Evolutionary conservation across 2,888 invertebrate species (phyloP).

Genomic region (Agriotes lineatus): DNA sequence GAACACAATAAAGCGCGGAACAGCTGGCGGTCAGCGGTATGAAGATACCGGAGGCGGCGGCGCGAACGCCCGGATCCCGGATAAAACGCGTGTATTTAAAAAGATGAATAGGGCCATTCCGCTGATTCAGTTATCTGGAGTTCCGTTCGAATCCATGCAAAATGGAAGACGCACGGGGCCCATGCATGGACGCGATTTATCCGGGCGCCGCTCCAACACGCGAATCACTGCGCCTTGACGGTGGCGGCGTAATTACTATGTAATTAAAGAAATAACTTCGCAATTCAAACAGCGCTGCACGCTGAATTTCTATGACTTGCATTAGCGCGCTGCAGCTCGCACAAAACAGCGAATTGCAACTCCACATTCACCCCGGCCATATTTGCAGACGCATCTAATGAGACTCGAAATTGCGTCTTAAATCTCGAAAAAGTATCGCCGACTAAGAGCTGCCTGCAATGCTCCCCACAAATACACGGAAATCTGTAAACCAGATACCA

Average conservation of each 20-base stretch:
- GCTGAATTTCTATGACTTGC: slow-evolving; percentile 22
- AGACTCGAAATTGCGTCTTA: neutral
- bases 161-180: slow-evolving; percentile 34
- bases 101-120: slow-evolving; percentile 76
- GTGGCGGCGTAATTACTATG: slow-evolving; percentile 30
- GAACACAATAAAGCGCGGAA: slow-evolving; percentile 61
- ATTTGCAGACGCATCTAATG: neutral
- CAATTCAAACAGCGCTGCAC: slow-evolving; percentile 19
- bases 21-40: slow-evolving; percentile 51
- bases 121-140: slow-evolving; percentile 76
- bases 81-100: slow-evolving; percentile 66
- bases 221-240: slow-evolving; percentile 30
- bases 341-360: neutral
- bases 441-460: too few relatives aligned
- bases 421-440: too few relatives aligned
- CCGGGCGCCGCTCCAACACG: slow-evolving; percentile 31
- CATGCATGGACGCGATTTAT: slow-evolving; percentile 33
- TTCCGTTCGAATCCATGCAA: slow-evolving; percentile 51
- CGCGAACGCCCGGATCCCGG: slow-evolving; percentile 40
- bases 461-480: too few relatives aligned
- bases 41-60: slow-evolving; percentile 46
- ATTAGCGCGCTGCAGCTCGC: neutral
- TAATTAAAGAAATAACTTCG: slow-evolving; percentile 38
- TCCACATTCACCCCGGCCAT: neutral
- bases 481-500: too few relatives aligned